Conservation (phyloP, 2,113 vertebrate genomes). For the Vulpes ferrilata region DNA sequence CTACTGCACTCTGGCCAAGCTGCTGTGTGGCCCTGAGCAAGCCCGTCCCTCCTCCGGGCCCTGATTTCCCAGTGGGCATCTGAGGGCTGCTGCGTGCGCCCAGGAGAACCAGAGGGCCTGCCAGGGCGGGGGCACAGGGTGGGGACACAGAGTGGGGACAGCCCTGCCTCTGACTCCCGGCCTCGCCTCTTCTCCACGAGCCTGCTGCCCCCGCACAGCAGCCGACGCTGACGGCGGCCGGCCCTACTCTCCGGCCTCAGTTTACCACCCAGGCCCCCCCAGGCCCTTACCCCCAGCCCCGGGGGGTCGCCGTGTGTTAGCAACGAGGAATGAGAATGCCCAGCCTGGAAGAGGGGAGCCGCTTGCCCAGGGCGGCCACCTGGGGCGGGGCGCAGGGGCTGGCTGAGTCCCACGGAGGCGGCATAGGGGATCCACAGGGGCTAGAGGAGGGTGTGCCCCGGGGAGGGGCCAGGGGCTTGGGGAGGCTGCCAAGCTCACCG, state of each 20-base stretch:
- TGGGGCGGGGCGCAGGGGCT: background rate
- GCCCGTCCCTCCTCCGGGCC: background rate
- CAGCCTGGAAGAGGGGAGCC: background rate
- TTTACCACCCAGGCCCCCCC: background rate
- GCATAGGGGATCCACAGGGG: too few species aligned
- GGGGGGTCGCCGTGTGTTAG: background rate
- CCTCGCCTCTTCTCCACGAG: background rate
- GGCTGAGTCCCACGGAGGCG: too few species aligned
- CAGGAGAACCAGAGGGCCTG: background rate
- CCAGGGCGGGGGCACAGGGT: too few species aligned
- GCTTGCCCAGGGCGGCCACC: accelerated
- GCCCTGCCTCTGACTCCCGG: background rate
- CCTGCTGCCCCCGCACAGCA: background rate
- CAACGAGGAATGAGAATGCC: background rate
- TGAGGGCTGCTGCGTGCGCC: background rate
- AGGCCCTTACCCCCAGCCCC: background rate
- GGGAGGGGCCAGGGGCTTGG: background rate
- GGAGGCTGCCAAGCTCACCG: background rate
- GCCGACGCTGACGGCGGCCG: background rate
- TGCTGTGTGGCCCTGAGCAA: background rate
- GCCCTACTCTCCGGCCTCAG: background rate
- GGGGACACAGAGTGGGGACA: background rate
- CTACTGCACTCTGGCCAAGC: background rate
- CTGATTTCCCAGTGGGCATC: accelerated
- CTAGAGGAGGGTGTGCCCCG: too few species aligned